phyloP scores from a whole-genome alignment of 2,113 vertebrate species.

The Mormyrus lacerda region DNA sequence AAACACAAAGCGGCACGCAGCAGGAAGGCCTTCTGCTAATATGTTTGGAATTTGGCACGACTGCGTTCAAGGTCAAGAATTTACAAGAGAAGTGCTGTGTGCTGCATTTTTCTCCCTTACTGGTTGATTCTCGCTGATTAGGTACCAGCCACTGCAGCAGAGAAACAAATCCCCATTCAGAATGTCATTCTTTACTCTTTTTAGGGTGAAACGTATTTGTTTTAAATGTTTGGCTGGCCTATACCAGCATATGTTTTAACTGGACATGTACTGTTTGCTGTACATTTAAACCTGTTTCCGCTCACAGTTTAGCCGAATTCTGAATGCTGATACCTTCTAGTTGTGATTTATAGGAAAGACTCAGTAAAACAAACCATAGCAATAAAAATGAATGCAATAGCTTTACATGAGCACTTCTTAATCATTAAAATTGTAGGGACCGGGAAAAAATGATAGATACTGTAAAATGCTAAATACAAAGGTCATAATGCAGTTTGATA shows the following conservation, averaged over 20 bases:
- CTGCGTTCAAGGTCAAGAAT: constrained; percentile 35
- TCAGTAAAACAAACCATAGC: neutral
- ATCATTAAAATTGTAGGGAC: neutral
- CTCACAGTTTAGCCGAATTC: neutral
- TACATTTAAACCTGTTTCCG: neutral
- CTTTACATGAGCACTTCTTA: neutral
- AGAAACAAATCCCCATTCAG: neutral
- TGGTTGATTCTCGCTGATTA: constrained; percentile 26
- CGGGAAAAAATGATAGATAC: neutral
- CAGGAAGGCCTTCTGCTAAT: constrained; percentile 29
- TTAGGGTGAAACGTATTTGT: neutral
- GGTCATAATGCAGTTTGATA: neutral
- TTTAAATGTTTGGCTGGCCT: neutral
- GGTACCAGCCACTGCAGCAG: neutral
- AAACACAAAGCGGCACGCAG: constrained; percentile 12
- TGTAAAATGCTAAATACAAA: neutral
- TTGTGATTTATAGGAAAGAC: neutral
- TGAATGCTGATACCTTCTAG: neutral
- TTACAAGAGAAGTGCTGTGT: constrained; percentile 23
- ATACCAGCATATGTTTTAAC: neutral
- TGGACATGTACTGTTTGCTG: neutral
- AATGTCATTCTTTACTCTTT: neutral
- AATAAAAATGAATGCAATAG: neutral
- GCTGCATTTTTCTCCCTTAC: constrained; percentile 20
- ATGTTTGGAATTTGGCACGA: constrained; percentile 35